These are phyloP conservation scores for Channallabes apus DNA, from an alignment of 2,797 vertebrate species.

Conservation along the genomic window DNA sequence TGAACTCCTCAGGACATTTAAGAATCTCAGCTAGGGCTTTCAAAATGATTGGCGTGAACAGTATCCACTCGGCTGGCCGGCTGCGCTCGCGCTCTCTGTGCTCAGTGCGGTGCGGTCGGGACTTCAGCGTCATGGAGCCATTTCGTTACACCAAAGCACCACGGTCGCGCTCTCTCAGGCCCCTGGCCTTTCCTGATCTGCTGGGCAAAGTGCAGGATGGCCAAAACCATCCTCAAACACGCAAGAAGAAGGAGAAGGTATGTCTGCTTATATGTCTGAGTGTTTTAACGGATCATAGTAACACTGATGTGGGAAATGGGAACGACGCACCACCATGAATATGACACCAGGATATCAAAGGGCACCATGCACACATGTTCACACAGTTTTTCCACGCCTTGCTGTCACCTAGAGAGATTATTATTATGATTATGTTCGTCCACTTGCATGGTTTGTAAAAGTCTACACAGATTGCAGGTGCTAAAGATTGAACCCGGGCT, in stretches of 20 bases:
- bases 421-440: background rate
- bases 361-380: background rate
- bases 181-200: constrained; percentile 90
- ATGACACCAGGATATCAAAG: background rate
- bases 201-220: constrained; percentile 81
- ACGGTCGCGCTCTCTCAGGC: constrained; percentile 90
- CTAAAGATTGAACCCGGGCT: background rate
- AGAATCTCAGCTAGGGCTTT: background rate
- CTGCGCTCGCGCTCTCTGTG: constrained; percentile 89
- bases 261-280: background rate
- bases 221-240: constrained; percentile 83
- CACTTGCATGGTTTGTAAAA: background rate
- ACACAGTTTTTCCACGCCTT: background rate
- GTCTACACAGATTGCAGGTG: background rate
- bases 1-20: background rate
- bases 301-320: too few species aligned
- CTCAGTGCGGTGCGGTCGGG: constrained; percentile 88
- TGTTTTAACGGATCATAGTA: background rate
- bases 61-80: constrained; percentile 87
- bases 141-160: constrained; percentile 90
- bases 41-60: constrained; percentile 92
- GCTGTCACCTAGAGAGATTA: background rate
- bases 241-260: constrained; percentile 82
- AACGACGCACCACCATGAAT: too few species aligned
- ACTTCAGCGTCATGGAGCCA: constrained; percentile 85